Evolutionary conservation across 2,888 invertebrate genomes (phyloP), one percentile per base, ranked within the genome.

Genomic region (Gibbula magus): DNA sequence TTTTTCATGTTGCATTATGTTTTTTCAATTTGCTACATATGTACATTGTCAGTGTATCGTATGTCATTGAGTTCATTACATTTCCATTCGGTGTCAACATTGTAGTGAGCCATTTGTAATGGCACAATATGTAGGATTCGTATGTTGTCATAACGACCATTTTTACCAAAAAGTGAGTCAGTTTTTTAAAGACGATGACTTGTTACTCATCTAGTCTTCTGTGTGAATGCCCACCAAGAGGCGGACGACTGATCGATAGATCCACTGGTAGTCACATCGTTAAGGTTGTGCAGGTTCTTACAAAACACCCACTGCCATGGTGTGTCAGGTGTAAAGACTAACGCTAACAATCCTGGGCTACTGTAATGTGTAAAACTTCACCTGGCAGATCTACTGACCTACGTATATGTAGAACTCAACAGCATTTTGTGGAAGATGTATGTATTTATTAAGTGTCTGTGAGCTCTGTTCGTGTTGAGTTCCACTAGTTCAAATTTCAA

Each of bases 1-100:
- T 75, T 53, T 73, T 75, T 75, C 75, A 75, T 75, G 75, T 75
- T 52, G 75, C 75, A 75, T 53, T 54, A 54, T 54, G n/a, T 75
- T 70, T 70, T 70, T 70, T 70, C 70, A 70, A 70, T 70, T 70
- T 70, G 70, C 70, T 70, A 70, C 70, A 70, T 70, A 70, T 70
- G 70, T 70, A 70, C 70, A 70, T 70, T 70, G 70, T 70, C 70
- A 70, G 70, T 70, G 70, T 70, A 70, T 70, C 39, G 70, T 70
- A 18, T 35, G 35, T 39, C 70, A 70, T 35, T 70, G 32, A 70
- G 70, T 70, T 70, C 70, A 70, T 39, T 35, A 70, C 70, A 70
- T 70, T 70, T 70, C 70, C 70, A 70, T 70, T 70, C 35, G 32
- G 70, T 32, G 70, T 70, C 70, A 20, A 70, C 39, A 20, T 70